Evolutionary conservation across 2,113 vertebrate species (phyloP).

Genomic region (Acrocephalus arundinaceus): DNA sequence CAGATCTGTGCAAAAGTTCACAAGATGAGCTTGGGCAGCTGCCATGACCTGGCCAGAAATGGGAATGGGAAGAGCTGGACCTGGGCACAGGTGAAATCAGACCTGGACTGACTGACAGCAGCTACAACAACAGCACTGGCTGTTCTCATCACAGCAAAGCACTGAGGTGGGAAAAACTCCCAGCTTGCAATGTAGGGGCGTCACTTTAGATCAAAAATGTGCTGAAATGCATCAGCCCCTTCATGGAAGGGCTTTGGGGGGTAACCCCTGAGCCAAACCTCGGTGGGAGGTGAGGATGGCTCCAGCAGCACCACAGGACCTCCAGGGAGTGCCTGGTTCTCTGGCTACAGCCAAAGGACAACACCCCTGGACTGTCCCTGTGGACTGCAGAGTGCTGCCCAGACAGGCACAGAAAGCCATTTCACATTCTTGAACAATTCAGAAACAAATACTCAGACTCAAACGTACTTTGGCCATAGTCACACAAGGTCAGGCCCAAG

Average conservation of each 20-base stretch:
- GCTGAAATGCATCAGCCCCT: background rate
- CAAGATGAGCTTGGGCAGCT: slow-evolving; percentile 49
- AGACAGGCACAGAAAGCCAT: background rate
- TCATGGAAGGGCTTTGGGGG: background rate
- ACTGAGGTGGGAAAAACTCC: background rate
- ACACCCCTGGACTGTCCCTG: background rate
- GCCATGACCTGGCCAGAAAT: background rate
- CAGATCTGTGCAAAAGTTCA: slow-evolving; percentile 78
- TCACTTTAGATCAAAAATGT: background rate
- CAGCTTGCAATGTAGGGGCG: background rate
- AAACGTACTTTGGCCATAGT: background rate
- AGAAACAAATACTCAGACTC: background rate
- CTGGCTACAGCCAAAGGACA: background rate
- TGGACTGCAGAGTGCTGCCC: background rate
- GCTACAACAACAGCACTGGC: background rate
- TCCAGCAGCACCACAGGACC: background rate
- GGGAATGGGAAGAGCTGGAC: background rate
- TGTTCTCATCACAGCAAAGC: background rate
- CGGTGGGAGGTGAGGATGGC: rapidly evolving
- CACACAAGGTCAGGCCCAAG: background rate
- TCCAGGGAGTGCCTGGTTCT: background rate
- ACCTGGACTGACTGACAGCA: background rate
- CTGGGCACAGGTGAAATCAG: background rate
- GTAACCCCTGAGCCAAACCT: background rate
- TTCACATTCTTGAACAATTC: background rate